These are phyloP conservation scores for Lordiphosa mommai DNA, from an alignment of 1,140 invertebrate species.

Conservation along the genomic window DNA sequence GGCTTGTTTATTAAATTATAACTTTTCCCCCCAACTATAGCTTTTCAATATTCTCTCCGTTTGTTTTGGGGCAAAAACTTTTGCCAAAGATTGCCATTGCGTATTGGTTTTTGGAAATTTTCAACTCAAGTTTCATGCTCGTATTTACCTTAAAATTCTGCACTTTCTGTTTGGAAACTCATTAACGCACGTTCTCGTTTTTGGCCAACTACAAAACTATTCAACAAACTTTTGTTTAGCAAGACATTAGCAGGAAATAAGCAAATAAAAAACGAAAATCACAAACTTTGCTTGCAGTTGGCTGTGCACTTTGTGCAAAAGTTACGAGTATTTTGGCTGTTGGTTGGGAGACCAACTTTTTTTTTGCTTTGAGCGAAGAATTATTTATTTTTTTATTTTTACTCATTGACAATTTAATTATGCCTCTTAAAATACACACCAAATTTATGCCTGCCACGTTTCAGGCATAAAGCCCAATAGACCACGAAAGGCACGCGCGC, in stretches of 20 bases:
- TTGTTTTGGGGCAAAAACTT: slow-evolving; percentile 22
- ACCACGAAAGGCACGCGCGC: slow-evolving; percentile 52
- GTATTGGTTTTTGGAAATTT: slow-evolving; percentile 10
- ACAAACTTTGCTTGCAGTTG: slow-evolving; percentile 36
- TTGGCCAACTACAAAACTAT: slow-evolving; percentile 32
- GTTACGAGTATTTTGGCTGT: slow-evolving; percentile 23
- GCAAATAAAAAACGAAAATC: slow-evolving; percentile 33
- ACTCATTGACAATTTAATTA: slow-evolving; percentile 21
- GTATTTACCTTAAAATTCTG: slow-evolving; percentile 11
- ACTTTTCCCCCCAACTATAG: slow-evolving; percentile 23
- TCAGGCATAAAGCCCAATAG: slow-evolving; percentile 45
- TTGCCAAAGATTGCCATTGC: slow-evolving; percentile 20
- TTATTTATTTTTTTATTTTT: slow-evolving; percentile 18
- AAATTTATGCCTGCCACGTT: slow-evolving; percentile 71
- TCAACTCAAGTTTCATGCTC: slow-evolving; percentile 19
- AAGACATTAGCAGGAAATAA: slow-evolving; percentile 69
- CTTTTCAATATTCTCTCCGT: background rate
- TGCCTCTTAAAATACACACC: background rate
- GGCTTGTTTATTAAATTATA: background rate
- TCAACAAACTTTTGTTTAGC: slow-evolving; percentile 50
- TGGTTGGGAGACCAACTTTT: slow-evolving; percentile 33
- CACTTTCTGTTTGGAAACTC: slow-evolving; percentile 34
- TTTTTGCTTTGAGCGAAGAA: slow-evolving; percentile 39
- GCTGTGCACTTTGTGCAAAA: slow-evolving; percentile 38
- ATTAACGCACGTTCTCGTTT: slow-evolving; percentile 52